Conservation (phyloP, 2,888 invertebrate genomes). For the Merodon equestris region DNA sequence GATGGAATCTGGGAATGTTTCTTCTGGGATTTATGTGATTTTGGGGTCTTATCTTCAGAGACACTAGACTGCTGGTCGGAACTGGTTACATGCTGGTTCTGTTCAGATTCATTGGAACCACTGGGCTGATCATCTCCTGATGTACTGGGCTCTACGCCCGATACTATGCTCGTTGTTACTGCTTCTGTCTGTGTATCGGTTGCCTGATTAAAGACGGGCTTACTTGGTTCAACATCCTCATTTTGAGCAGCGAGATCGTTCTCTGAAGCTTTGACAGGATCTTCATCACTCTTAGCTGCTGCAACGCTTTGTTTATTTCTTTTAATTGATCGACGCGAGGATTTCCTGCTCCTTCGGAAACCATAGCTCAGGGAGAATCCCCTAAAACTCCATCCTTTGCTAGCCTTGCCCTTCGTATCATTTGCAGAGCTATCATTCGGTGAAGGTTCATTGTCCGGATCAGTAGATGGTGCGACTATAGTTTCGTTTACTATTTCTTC, state of each 20-base stretch:
- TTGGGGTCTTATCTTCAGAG: background rate
- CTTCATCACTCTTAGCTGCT: background rate
- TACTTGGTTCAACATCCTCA: no score
- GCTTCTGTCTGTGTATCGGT: no score
- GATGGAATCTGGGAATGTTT: slow-evolving; percentile 41
- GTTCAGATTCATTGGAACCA: no score
- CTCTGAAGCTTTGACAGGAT: background rate
- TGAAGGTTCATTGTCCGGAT: background rate
- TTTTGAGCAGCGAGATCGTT: no score
- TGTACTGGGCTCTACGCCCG: no score
- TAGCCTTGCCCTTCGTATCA: background rate
- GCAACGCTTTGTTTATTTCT: slow-evolving; percentile 12
- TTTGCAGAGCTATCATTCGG: slow-evolving; percentile 1
- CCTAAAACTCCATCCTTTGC: slow-evolving; percentile 5
- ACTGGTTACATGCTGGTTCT: no score
- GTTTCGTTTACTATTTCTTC: background rate
- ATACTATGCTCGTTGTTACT: no score
- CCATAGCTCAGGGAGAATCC: slow-evolving; percentile 42
- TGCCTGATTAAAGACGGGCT: no score
- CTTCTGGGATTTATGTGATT: background rate
- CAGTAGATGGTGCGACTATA: background rate
- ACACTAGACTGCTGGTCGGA: no score
- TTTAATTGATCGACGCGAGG: slow-evolving; percentile 8
- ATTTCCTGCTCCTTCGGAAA: slow-evolving; percentile 30
- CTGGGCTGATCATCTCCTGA: no score